These are phyloP conservation scores for Orientallactaga sibirica DNA, from an alignment of 2,797 vertebrate genomes.

Conservation along the genomic window DNA sequence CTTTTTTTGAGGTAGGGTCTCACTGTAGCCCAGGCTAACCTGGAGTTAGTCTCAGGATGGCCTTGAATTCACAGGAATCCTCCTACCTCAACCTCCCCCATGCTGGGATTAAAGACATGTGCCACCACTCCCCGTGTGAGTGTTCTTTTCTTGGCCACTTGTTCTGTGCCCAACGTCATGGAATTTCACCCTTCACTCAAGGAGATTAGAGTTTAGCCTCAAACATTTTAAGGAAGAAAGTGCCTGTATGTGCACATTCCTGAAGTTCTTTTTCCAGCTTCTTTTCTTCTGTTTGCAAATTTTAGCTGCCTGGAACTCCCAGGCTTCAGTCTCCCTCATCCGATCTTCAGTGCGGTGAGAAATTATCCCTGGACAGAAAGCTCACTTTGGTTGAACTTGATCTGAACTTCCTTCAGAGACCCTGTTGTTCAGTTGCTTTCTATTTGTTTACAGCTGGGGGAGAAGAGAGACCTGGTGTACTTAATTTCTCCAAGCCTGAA, in stretches of 20 bases:
- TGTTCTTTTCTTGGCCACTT: neutral
- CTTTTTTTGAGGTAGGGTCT: no score
- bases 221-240: neutral
- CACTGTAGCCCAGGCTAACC: no score
- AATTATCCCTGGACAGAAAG: neutral
- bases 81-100: no score
- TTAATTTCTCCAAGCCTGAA: neutral
- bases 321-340: neutral
- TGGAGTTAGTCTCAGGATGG: no score
- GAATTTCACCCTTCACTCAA: neutral
- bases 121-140: neutral
- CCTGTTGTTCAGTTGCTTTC: neutral
- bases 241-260: neutral
- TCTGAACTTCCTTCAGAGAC: neutral
- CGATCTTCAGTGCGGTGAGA: neutral
- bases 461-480: neutral
- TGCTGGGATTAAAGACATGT: no score
- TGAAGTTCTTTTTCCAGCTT: neutral
- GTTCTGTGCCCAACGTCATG: neutral
- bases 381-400: neutral
- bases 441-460: neutral
- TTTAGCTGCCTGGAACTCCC: neutral
- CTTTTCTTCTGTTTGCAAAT: neutral
- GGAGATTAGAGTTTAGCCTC: constrained; percentile 1
- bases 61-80: no score